Conservation (phyloP, 2,113 vertebrate species). For the Macaca fascicularis region T2T-MFA8v1.1 NC_088387.1:95237501-95238000, state of each 20-base stretch:
- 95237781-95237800: conserved; percentile 36
- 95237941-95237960: neutral
- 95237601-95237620: neutral
- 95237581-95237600: neutral
- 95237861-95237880: conserved; percentile 2
- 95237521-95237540: neutral
- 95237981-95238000: neutral
- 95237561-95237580: neutral
- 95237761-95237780: conserved; percentile 4
- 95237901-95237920: neutral
- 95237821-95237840: neutral
- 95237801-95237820: neutral
- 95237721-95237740: neutral
- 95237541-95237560: neutral
- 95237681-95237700: neutral
- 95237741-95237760: conserved; percentile 4
- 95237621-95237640: neutral
- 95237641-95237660: neutral
- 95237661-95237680: neutral
- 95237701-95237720: neutral
- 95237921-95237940: neutral
- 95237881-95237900: conserved; percentile 20
- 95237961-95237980: neutral
- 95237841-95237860: neutral
- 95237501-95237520: neutral